Evolutionary conservation across 2,888 invertebrate species (phyloP), one percentile per base, ranked within the genome.

Genomic region (Brachynemurus nebulosus): DNA sequence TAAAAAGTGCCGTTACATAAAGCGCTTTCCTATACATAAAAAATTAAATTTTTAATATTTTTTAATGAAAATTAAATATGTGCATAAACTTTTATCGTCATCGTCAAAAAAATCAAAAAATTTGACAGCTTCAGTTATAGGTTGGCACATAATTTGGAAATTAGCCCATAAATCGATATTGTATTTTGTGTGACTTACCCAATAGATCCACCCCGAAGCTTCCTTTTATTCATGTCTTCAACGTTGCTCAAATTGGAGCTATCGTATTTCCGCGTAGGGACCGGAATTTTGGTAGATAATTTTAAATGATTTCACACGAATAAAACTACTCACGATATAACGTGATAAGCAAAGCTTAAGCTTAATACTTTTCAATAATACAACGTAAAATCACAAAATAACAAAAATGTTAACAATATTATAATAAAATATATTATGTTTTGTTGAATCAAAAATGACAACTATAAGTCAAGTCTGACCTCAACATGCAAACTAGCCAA

Each of bases 231-330:
- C 78, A 79, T 81, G 64, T 76, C 77, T 68, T 59, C 66, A 61
- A 66, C 67, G 63, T 61, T 72, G 74, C 72, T 77, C 77, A 72
- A 76, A 72, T 76, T 78, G 78, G 80, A 79, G 76, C 77, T 74
- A 73, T 80, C 79, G 74, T 74, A 76, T 72, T 77, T 80, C 71
- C 75, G 78, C 76, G 80, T 81, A 69, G 81, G 80, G 78, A 81
- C 81, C 80, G 82, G 81, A 82, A 82, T 82, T 80, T 82, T 82
- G 81, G 74, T 67, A 48, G 47, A 49, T 47, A 48, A 48, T 47
- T 34, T 18, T 46, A 45, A 45, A 40, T 41, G 39, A 38, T 42
- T 45, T 34, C 25, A 44, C 21, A 36, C 19, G 17, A 45, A 42
- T 25, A 46, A 46, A 42, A 23, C 20, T 12, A n/a, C 17, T 11